These are phyloP conservation scores for Muschampia plurimacula DNA, from an alignment of 2,888 invertebrate species.

Conservation along the genomic window DNA sequence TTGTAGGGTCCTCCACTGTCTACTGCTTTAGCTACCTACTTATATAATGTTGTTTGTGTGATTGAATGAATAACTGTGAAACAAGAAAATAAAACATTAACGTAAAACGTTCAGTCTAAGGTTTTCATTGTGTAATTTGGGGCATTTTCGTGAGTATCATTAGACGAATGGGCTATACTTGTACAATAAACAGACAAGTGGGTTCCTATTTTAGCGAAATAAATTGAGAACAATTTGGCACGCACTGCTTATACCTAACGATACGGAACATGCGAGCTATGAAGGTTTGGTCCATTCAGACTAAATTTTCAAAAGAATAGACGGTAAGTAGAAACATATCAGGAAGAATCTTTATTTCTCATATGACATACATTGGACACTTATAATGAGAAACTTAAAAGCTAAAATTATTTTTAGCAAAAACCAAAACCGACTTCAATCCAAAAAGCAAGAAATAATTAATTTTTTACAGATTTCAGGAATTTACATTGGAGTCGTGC, in stretches of 20 bases:
- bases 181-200: conserved; percentile 30
- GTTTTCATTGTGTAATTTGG: conserved; percentile 34
- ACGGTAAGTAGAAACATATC: no score
- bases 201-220: conserved; percentile 22
- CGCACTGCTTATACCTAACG: conserved; percentile 56
- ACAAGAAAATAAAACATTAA: background rate
- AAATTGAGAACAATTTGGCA: conserved; percentile 46
- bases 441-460: no score
- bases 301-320: background rate
- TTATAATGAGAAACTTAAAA: no score
- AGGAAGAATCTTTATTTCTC: no score
- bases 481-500: no score
- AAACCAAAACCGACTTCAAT: no score
- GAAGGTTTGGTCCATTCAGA: background rate
- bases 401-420: no score
- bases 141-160: conserved; percentile 28
- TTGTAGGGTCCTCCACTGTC: background rate
- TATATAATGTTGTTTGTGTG: background rate
- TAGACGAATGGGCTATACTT: conserved; percentile 32
- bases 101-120: conserved; percentile 12
- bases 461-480: no score
- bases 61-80: background rate
- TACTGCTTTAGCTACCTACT: background rate
- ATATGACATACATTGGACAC: no score
- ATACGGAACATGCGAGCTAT: conserved; percentile 57